Conservation (phyloP, 1,140 invertebrate species). For the Drosophila orosa region DNA sequence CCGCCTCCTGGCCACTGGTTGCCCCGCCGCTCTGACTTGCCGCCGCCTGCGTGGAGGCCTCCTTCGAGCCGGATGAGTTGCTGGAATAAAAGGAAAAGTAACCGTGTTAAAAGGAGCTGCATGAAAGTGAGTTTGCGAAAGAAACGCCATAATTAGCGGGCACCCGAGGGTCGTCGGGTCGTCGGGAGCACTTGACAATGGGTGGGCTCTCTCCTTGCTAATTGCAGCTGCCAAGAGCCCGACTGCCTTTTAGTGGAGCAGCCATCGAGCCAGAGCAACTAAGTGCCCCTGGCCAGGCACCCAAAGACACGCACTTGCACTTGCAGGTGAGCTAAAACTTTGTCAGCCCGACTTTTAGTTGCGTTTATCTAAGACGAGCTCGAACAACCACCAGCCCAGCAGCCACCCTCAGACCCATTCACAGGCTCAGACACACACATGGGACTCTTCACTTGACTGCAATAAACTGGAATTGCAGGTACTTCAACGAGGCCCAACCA, state of each 20-base stretch:
- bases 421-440: conserved; percentile 21
- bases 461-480: conserved; percentile 64
- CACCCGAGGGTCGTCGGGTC: conserved; percentile 3
- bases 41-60: conserved; percentile 75
- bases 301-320: conserved; percentile 49
- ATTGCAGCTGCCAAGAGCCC: conserved; percentile 60
- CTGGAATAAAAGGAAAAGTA: conserved; percentile 51
- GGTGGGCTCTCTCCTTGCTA: conserved; percentile 49
- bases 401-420: background rate
- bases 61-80: conserved; percentile 83
- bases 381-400: conserved; percentile 4
- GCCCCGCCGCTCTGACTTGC: conserved; percentile 71
- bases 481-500: conserved; percentile 29
- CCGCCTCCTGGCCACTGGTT: conserved; percentile 56
- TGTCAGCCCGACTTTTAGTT: conserved; percentile 41
- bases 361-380: conserved; percentile 53
- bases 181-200: conserved; percentile 47
- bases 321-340: conserved; percentile 52
- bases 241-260: conserved; percentile 45
- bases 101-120: conserved; percentile 24
- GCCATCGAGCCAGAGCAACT: conserved; percentile 24
- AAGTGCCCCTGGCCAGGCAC: conserved; percentile 49
- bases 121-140: conserved; percentile 27
- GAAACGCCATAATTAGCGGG: conserved; percentile 51
- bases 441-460: conserved; percentile 43